Percentiles rank a stretch among this genome's conserved stretches.
Evolutionary conservation across 2,113 vertebrate genomes (phyloP).

Genomic region (Nycticebus coucang): DNA sequence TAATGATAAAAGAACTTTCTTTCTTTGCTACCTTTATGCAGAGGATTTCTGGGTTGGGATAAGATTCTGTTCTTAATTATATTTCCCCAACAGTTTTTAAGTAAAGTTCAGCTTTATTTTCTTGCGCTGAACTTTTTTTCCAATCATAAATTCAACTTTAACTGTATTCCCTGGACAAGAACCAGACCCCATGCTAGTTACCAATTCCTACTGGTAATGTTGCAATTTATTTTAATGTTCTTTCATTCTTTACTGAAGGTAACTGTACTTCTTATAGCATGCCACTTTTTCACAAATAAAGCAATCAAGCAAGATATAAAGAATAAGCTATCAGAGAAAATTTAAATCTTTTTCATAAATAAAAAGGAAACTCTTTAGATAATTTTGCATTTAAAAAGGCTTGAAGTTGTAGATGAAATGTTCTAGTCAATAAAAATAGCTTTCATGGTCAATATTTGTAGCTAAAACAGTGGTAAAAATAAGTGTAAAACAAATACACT

Average conservation of each 20-base stretch:
- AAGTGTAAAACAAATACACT: background rate
- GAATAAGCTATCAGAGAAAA: background rate
- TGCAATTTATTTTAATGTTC: constrained; percentile 11
- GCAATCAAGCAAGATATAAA: constrained; percentile 17
- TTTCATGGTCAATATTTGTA: background rate
- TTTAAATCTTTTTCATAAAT: constrained; percentile 13
- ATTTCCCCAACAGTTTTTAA: background rate
- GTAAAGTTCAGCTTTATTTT: background rate
- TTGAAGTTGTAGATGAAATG: background rate
- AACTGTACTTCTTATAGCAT: background rate
- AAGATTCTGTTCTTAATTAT: constrained; percentile 5
- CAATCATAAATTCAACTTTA: background rate
- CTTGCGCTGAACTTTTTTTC: background rate
- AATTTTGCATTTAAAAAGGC: background rate
- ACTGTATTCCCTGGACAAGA: background rate
- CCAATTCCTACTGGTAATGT: background rate
- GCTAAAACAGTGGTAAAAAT: background rate
- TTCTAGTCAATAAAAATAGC: background rate
- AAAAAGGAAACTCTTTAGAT: background rate
- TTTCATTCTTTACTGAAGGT: background rate
- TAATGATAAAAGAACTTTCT: background rate
- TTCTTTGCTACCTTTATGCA: background rate
- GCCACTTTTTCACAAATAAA: background rate
- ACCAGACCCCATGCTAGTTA: background rate
- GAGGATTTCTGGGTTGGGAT: background rate